phyloP scores from a whole-genome alignment of 2,113 vertebrate species.

The Hyperopisus bebe region DNA sequence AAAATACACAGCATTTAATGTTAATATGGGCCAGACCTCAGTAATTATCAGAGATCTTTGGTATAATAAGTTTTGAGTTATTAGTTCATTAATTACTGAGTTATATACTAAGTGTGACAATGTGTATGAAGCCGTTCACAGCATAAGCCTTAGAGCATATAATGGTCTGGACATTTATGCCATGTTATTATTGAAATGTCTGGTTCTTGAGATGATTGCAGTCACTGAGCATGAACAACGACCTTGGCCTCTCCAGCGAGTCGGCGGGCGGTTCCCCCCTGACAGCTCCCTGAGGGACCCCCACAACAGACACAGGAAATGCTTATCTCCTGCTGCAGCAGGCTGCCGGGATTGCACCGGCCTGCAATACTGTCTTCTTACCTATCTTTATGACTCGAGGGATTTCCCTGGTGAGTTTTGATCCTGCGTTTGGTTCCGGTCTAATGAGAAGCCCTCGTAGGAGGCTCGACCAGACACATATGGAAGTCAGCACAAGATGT shows the following conservation, averaged over 20 bases:
- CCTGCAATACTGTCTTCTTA: neutral
- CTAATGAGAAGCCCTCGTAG: neutral
- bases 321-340: neutral
- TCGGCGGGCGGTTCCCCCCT: neutral
- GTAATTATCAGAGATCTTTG: neutral
- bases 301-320: neutral
- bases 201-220: neutral
- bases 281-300: neutral
- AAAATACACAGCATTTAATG: neutral
- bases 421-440: neutral
- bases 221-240: neutral
- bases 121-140: neutral
- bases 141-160: neutral
- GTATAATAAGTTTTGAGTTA: neutral
- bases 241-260: neutral
- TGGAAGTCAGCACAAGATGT: neutral
- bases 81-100: neutral
- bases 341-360: neutral
- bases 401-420: neutral
- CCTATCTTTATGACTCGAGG: constrained; percentile 2
- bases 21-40: neutral
- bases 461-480: neutral
- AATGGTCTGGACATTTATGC: neutral
- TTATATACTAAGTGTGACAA: neutral
- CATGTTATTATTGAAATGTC: neutral